phyloP scores from a whole-genome alignment of 2,113 vertebrate genomes.

The Plectropomus leopardus region DNA sequence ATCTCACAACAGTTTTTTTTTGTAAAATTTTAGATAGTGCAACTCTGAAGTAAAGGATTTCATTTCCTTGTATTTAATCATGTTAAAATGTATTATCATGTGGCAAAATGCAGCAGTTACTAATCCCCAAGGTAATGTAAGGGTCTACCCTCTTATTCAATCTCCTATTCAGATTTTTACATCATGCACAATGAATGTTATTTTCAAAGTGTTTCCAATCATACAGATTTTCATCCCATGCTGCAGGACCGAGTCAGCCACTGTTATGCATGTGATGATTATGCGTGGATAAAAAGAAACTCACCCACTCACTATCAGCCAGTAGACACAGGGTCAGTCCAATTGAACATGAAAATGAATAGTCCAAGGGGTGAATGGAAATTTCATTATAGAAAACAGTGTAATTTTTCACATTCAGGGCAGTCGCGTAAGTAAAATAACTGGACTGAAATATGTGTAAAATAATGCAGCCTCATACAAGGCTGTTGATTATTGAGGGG shows the following conservation, averaged over 20 bases:
- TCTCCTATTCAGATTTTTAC: constrained; percentile 24
- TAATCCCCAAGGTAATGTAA: constrained; percentile 16
- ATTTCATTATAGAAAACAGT: constrained; percentile 9
- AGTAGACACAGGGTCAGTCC: constrained; percentile 20
- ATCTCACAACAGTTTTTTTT: background rate
- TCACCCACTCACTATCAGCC: constrained; percentile 28
- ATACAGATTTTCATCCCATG: constrained; percentile 17
- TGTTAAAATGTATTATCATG: too few species aligned
- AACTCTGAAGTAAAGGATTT: background rate
- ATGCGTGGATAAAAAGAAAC: constrained; percentile 15
- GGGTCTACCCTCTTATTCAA: constrained; percentile 8
- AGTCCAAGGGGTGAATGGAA: constrained; percentile 27
- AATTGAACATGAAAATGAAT: constrained; percentile 38
- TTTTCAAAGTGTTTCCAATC: constrained; percentile 36
- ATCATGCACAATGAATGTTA: constrained; percentile 5
- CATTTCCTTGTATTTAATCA: background rate
- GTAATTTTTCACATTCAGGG: constrained; percentile 7
- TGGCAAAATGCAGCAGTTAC: background rate
- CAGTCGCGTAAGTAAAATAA: background rate
- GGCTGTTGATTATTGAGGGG: background rate
- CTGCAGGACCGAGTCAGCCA: constrained; percentile 4
- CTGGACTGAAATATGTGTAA: background rate
- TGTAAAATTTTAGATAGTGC: background rate
- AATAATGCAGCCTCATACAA: background rate
- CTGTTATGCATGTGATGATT: constrained; percentile 21